Evolutionary conservation across 2,888 invertebrate genomes (phyloP).

Genomic region (Ganaspis brasiliensis): DNA sequence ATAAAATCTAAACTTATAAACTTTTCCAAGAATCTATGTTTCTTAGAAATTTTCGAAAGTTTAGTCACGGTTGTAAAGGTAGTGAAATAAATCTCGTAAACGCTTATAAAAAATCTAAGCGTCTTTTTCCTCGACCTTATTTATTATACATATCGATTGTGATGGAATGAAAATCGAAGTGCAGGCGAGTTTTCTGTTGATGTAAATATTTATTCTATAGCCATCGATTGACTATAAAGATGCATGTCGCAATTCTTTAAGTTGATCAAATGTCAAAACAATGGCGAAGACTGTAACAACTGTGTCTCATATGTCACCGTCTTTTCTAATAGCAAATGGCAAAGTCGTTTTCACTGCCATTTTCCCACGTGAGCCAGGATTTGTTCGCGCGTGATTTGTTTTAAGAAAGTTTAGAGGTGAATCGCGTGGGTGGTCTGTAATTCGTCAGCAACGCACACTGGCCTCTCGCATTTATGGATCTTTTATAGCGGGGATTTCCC

Average conservation of each 20-base stretch:
- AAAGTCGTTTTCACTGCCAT: slow-evolving; percentile 33
- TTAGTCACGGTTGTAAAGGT: background rate
- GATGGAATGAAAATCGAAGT: background rate
- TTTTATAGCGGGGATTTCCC: slow-evolving; percentile 68
- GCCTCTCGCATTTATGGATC: slow-evolving; percentile 58
- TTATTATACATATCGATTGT: background rate
- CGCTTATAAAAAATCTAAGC: background rate
- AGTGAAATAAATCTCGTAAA: background rate
- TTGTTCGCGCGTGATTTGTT: slow-evolving; percentile 41
- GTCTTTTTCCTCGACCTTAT: background rate
- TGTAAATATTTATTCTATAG: too few species aligned
- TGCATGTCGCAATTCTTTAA: background rate
- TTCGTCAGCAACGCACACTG: slow-evolving; percentile 44
- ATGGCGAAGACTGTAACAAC: slow-evolving; percentile 1
- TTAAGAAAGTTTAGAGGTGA: slow-evolving; percentile 57
- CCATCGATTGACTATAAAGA: background rate
- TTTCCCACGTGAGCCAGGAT: slow-evolving; percentile 43
- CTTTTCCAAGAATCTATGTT: too few species aligned
- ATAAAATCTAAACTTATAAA: too few species aligned
- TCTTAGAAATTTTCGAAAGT: background rate
- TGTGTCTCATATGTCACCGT: slow-evolving; percentile 28
- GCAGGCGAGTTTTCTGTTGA: background rate
- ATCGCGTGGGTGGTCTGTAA: slow-evolving; percentile 64
- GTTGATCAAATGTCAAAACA: slow-evolving; percentile 2
- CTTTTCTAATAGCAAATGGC: slow-evolving; percentile 36